Percentiles rank a stretch among this genome's conserved stretches.
Conservation (phyloP, 2,113 vertebrate species). For the Pogona vitticeps region DNA sequence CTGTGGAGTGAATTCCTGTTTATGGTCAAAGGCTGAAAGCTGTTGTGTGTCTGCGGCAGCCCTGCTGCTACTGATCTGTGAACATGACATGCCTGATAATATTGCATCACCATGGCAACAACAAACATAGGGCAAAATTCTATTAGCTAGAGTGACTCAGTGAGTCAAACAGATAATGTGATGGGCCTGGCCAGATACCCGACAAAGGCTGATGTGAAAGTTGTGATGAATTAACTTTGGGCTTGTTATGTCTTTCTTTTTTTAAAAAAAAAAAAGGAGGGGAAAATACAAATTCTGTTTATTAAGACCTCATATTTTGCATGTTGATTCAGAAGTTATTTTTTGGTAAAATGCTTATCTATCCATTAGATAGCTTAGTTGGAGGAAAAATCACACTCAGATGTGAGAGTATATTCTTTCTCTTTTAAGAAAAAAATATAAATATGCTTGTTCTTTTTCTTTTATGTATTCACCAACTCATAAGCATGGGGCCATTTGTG, state of each 20-base stretch:
- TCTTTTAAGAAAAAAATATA: no score
- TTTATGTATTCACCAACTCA: conserved; percentile 27
- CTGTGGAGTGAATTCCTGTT: conserved; percentile 81
- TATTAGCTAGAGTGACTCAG: conserved; percentile 84
- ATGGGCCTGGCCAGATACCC: conserved; percentile 78
- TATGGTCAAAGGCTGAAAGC: conserved; percentile 84
- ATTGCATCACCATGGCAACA: conserved; percentile 86
- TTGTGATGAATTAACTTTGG: conserved; percentile 80
- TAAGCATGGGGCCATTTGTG: conserved; percentile 42
- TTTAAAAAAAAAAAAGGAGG: not conserved
- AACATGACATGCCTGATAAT: conserved; percentile 88
- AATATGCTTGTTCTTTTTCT: no score
- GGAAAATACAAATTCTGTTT: conserved; percentile 50
- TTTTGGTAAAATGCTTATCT: conserved; percentile 48
- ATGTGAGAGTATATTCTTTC: not conserved
- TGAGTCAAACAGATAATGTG: conserved; percentile 85
- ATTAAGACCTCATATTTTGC: conserved; percentile 69
- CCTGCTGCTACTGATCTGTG: conserved; percentile 84
- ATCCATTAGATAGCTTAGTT: conserved; percentile 46
- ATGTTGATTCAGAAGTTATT: conserved; percentile 57
- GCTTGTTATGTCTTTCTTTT: conserved; percentile 71
- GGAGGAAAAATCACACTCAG: not conserved
- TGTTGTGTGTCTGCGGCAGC: conserved; percentile 77
- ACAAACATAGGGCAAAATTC: conserved; percentile 87
- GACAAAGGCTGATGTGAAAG: conserved; percentile 79